Evolutionary conservation across 2,888 invertebrate species (phyloP), one percentile per base, ranked within the genome.

Genomic region (Agonopterix arenella): DNA sequence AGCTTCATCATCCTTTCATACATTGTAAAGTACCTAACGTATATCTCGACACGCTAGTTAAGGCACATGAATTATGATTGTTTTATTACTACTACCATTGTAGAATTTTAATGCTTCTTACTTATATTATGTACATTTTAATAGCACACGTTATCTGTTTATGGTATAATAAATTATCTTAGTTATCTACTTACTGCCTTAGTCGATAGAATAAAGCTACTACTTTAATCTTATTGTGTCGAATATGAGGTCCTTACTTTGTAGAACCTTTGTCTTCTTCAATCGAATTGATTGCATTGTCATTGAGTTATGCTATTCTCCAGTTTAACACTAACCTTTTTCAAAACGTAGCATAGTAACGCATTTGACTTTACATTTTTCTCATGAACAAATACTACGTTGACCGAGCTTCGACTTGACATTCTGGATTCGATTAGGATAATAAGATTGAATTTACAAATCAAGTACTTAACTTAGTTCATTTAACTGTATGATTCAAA

Each of bases 351-450:
- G 18, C 1, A n/a, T n/a, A n/a, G n/a, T n/a, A n/a, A 63, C 44
- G 56, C 40, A 73, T 76, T 66, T 70, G 71, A 73, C 67, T 70
- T 63, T 63, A 71, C 71, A 47, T 47, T 44, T 53, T 70, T 71
- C 64, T 72, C 69, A 74, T 79, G 80, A 80, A 80, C 80, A 80
- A 78, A 73, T 76, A 50, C 68, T 68, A 64, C 70, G 68, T 70
- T 71, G 73, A 71, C 75, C 13, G 70, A 42, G 69, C 61, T 37
- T 13, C 63, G 55, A 62, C 62, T 68, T 76, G 78, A 76, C 80
- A 79, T 73, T 68, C 74, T 67, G 71, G 68, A 71, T 70, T 75
- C 64, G 60, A 47, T 8, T 36, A 48, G 45, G 44, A 50, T 53
- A 57, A 75, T 72, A 75, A 73, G 69, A 57, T 61, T 62, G 63